A percentile compares a stretch with the other conserved stretches of the same genome.
Conservation (phyloP, 2,113 vertebrate genomes). For the Sisor rabdophorus region DNA sequence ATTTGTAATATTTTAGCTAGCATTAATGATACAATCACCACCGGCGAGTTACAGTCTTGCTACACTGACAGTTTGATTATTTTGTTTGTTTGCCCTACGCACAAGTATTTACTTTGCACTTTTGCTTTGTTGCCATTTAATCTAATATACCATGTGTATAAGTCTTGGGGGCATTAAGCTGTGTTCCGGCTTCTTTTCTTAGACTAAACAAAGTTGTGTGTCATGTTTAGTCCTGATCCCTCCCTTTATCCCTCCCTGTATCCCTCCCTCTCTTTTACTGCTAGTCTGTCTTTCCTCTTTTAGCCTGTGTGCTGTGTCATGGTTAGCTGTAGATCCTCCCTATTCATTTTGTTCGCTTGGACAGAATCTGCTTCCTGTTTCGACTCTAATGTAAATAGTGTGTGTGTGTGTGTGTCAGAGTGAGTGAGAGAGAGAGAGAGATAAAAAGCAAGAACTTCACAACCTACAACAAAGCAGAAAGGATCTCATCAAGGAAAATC, state of each 20-base stretch:
- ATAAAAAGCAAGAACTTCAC: conserved; percentile 51
- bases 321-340: conserved; percentile 48
- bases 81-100: too few species aligned
- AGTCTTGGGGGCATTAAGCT: too few species aligned
- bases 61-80: too few species aligned
- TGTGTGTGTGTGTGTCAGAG: conserved; percentile 16
- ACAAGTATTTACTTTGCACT: too few species aligned
- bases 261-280: background rate
- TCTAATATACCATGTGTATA: too few species aligned
- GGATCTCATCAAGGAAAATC: conserved; percentile 3
- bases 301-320: conserved; percentile 52
- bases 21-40: too few species aligned
- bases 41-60: too few species aligned
- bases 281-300: background rate
- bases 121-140: too few species aligned
- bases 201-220: background rate
- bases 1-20: too few species aligned
- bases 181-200: too few species aligned
- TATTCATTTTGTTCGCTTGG: conserved; percentile 4
- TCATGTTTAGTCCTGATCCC: conserved; percentile 58
- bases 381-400: conserved; percentile 10
- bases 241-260: too few species aligned
- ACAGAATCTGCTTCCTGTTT: conserved; percentile 21
- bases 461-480: background rate
- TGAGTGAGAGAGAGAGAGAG: conserved; percentile 27